Percentiles rank a stretch among this genome's conserved stretches.
Evolutionary conservation across 2,113 vertebrate genomes (phyloP).

Genomic region (Hyla sarda): DNA sequence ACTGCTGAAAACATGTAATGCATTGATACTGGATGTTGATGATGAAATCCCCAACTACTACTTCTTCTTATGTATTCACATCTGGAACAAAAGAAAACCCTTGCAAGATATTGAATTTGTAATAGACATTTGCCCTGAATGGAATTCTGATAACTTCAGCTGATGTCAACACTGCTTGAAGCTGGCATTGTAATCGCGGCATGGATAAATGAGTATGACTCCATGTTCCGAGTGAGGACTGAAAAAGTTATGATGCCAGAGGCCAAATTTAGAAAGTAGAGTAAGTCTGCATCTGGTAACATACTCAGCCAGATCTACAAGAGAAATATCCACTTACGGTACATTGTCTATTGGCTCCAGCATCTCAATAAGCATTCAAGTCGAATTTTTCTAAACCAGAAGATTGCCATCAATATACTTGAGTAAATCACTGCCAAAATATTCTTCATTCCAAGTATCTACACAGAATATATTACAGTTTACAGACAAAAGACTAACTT

Average conservation of each 20-base stretch:
- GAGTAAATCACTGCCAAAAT: slow-evolving; percentile 13
- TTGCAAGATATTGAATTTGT: not conserved
- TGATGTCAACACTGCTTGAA: not conserved
- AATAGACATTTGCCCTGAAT: not conserved
- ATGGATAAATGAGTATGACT: not conserved
- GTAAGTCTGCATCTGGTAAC: not conserved
- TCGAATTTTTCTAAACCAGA: not conserved
- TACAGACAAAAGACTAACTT: not conserved
- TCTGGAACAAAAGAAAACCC: not conserved
- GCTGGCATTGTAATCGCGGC: not conserved
- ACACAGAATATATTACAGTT: not conserved
- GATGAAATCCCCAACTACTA: not conserved
- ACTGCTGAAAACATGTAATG: not conserved
- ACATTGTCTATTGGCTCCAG: not conserved
- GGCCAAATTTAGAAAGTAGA: not conserved
- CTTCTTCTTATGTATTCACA: not conserved
- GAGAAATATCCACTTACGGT: not conserved
- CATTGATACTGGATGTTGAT: not conserved
- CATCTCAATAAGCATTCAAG: not conserved
- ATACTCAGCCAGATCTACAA: not conserved
- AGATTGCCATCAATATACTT: not conserved
- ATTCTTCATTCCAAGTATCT: not conserved
- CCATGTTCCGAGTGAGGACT: not conserved
- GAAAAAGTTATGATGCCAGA: not conserved
- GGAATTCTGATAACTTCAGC: not conserved